Evolutionary conservation across 1,140 invertebrate genomes (phyloP).

Genomic region (Eufriesea mexicana): DNA sequence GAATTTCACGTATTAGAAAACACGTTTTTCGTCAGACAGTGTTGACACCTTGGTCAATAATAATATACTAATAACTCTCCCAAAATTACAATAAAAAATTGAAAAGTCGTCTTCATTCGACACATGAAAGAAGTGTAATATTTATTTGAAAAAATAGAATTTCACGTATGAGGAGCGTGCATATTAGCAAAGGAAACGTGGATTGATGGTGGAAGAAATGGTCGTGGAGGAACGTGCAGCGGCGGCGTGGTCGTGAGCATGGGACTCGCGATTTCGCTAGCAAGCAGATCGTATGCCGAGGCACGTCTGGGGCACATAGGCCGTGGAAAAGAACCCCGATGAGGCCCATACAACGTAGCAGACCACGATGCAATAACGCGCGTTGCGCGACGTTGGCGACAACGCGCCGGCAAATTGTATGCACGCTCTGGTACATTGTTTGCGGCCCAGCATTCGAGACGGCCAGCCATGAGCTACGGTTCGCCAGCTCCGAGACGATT

Average conservation of each 20-base stretch:
- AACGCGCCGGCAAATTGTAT: conserved; percentile 76
- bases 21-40: no score
- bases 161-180: conserved; percentile 12
- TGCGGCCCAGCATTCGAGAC: conserved; percentile 61
- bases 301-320: conserved; percentile 73
- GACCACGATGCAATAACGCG: conserved; percentile 72
- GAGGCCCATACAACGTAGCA: conserved; percentile 70
- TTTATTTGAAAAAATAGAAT: neutral
- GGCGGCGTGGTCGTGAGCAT: conserved; percentile 47
- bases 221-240: conserved; percentile 29
- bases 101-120: no score
- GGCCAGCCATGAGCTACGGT: conserved; percentile 48
- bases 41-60: no score
- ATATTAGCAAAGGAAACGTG: conserved; percentile 17
- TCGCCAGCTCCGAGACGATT: conserved; percentile 30
- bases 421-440: conserved; percentile 76
- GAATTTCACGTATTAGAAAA: no score
- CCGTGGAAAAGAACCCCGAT: conserved; percentile 55
- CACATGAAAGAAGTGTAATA: neutral
- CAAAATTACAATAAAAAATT: no score
- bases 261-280: conserved; percentile 65
- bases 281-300: conserved; percentile 75
- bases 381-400: conserved; percentile 68
- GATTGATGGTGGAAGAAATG: conserved; percentile 40
- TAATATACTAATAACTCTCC: no score